A percentile compares a stretch with the other conserved stretches of the same genome.
Evolutionary conservation across 2,113 vertebrate genomes (phyloP).

Genomic region (Anolis carolinensis): DNA sequence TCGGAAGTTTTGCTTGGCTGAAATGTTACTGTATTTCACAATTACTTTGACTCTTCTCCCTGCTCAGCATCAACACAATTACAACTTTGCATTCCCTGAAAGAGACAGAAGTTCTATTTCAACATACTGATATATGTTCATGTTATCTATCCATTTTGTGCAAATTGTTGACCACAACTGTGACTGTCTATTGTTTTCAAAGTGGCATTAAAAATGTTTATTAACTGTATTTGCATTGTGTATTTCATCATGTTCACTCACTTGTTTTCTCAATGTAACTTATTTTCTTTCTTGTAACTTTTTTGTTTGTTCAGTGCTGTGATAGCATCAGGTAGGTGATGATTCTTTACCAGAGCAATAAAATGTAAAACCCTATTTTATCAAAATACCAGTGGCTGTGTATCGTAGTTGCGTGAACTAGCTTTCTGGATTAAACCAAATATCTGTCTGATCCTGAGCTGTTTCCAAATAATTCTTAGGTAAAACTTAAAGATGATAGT

Average conservation of each 20-base stretch:
- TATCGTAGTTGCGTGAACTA: background rate
- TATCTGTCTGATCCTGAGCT: background rate
- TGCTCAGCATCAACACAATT: background rate
- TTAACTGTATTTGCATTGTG: background rate
- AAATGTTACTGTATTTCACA: background rate
- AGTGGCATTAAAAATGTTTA: slow-evolving; percentile 24
- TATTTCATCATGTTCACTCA: background rate
- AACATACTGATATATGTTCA: background rate
- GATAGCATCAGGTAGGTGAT: background rate
- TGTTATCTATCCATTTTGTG: background rate
- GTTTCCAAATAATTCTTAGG: background rate
- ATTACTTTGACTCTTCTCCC: background rate
- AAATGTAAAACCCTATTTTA: slow-evolving; percentile 1
- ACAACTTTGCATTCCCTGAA: background rate
- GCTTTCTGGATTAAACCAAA: background rate
- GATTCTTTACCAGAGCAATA: background rate
- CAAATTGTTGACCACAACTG: background rate
- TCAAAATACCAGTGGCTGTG: background rate
- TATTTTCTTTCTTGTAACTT: rapidly evolving
- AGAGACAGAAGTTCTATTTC: background rate
- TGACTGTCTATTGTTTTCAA: slow-evolving; percentile 1
- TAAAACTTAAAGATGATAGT: background rate
- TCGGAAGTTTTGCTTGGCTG: background rate
- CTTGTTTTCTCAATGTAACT: background rate
- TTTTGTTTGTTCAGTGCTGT: slow-evolving; percentile 5